phyloP scores from a whole-genome alignment of 2,113 vertebrate species.

The Malurus alboscapulatus region DNA sequence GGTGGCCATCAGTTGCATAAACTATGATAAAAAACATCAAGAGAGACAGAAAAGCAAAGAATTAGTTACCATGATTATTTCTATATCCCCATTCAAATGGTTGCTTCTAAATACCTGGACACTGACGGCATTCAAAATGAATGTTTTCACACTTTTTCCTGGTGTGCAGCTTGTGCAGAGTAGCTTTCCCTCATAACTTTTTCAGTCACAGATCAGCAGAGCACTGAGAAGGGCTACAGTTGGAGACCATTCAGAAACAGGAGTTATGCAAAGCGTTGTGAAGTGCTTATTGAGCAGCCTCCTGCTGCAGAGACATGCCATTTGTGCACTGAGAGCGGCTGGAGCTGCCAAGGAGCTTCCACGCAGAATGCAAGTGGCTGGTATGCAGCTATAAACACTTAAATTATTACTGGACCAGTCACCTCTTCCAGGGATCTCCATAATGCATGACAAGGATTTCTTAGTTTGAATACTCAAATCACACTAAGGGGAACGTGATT shows the following conservation, averaged over 20 bases:
- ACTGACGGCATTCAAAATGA: neutral
- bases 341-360: constrained; percentile 4
- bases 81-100: rapidly evolving
- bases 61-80: neutral
- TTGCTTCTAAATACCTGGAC: neutral
- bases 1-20: neutral
- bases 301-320: neutral
- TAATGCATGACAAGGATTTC: neutral
- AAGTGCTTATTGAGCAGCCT: neutral
- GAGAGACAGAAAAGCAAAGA: neutral
- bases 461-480: neutral
- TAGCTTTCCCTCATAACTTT: neutral
- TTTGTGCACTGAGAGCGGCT: neutral
- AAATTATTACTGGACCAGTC: neutral
- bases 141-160: neutral
- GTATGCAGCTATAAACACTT: neutral
- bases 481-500: neutral
- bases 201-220: neutral
- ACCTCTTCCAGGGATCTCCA: neutral
- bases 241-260: neutral
- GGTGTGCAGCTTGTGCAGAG: neutral
- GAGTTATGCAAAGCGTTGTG: neutral
- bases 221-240: neutral
- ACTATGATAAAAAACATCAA: neutral
- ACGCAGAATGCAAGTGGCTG: neutral